Evolutionary conservation across 2,888 invertebrate species (phyloP), one percentile per base, ranked within the genome.

Genomic region (Scotopteryx bipunctaria): DNA sequence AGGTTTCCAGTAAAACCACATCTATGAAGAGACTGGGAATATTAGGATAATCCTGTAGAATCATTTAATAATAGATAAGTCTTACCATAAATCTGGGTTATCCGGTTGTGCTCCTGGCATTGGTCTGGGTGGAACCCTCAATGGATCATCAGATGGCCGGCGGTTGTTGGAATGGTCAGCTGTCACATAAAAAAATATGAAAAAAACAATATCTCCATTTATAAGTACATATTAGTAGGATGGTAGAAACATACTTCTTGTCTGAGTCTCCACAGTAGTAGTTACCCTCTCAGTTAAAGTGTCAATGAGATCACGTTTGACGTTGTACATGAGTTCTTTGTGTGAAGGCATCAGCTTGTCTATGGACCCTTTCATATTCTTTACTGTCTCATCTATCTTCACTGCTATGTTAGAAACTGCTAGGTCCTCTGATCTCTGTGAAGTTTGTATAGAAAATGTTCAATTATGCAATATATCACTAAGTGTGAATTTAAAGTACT

Each of bases 301-400:
- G n/a, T 94, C 93, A 40, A 95, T 86, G 0, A 96, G 82, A 59
- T 95, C 93, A 43, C 91, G 91, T 66, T 92, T 92, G 35, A 95
- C 83, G 42, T 90, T 91, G 50, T 92, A 91, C 58, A 94, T 89
- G 2, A 95, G 76, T 15, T 91, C 91, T 48, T 91, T 91, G 66
- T 93, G 88, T n/a, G 83, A 90, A 2, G 95, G 95, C 41, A 96
- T 88, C 76, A 95, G 77, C 41, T 91, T 88, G 27, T 91, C 91
- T 55, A 96, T 85, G 1, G 88, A 65, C 1, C 95, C 96, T 47
- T 76, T 84, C 1, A 90, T 63, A 8, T 80, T 79, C 47, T 84
- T 89, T 0, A 95, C 93, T 9, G 91, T 83, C 8, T 90, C 86
- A 9, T 93, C 92, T 15, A 93, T 81, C 37, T 92, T 91, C 25